phyloP scores from a whole-genome alignment of 2,797 vertebrate genomes.

The Cyprinella venusta region DNA sequence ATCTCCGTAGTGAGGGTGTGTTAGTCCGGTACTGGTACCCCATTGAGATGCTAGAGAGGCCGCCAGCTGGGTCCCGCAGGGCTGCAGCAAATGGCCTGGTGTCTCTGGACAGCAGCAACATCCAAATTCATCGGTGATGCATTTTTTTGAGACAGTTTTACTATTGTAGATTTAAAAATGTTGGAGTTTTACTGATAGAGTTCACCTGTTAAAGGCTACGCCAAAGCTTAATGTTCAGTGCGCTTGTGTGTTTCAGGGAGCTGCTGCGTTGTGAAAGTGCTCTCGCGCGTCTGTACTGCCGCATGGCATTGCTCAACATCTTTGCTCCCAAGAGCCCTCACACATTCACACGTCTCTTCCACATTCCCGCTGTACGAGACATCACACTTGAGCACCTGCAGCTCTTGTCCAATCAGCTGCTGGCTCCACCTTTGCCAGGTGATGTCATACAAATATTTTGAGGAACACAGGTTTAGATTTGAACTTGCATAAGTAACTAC shows the following conservation, averaged over 20 bases:
- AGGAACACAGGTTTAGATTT: neutral
- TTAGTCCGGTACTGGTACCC: conserved; percentile 98
- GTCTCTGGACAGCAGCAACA: conserved; percentile 95
- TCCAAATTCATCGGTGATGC: conserved; percentile 94
- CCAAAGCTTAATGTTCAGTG: neutral
- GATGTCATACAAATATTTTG: conserved; percentile 33
- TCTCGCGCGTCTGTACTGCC: conserved; percentile 92
- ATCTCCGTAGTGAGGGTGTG: conserved; percentile 95
- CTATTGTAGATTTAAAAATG: no score
- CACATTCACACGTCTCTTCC: conserved; percentile 95
- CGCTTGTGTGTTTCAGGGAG: conserved; percentile 79
- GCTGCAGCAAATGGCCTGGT: conserved; percentile 96
- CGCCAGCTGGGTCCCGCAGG: conserved; percentile 91
- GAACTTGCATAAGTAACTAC: neutral
- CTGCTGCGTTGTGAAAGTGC: conserved; percentile 92
- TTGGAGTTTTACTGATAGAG: neutral
- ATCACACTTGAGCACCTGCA: conserved; percentile 98
- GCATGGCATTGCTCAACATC: conserved; percentile 96
- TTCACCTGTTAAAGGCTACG: neutral
- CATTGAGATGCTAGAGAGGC: conserved; percentile 96
- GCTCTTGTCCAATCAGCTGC: conserved; percentile 93
- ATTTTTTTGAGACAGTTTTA: neutral
- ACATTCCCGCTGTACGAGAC: conserved; percentile 94
- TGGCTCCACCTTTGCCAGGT: conserved; percentile 96
- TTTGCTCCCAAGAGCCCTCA: conserved; percentile 96